Evolutionary conservation across 2,113 vertebrate genomes (phyloP).

Genomic region (Oostethus manadensis): DNA sequence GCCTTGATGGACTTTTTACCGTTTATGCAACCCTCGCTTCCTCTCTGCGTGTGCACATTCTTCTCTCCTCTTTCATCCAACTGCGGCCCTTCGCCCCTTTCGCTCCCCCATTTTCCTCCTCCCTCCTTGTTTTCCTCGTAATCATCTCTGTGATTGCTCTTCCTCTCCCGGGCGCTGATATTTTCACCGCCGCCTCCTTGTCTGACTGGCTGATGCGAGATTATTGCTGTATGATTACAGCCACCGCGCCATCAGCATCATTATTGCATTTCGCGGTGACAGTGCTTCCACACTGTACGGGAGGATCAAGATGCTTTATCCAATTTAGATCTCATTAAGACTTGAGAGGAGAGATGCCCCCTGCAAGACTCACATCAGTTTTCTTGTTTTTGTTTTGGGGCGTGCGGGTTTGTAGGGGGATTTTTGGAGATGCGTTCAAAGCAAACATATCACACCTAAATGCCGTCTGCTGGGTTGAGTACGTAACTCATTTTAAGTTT

Average conservation of each 20-base stretch:
- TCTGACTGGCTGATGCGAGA: conserved; percentile 63
- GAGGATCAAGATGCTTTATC: conserved; percentile 62
- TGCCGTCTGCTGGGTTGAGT: too few relatives aligned
- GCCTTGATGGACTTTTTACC: conserved; percentile 61
- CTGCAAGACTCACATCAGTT: conserved; percentile 34
- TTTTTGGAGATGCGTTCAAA: conserved; percentile 16
- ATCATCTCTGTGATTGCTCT: conserved; percentile 67
- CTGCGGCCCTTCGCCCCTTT: conserved; percentile 25
- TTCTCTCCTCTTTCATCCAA: conserved; percentile 41
- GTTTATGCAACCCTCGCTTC: conserved; percentile 62
- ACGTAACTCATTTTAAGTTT: too few relatives aligned
- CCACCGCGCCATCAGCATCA: conserved; percentile 57
- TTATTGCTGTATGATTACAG: conserved; percentile 67
- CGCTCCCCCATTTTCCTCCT: conserved; percentile 8
- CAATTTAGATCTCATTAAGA: conserved; percentile 69
- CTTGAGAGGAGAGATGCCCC: conserved; percentile 50
- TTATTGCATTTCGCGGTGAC: conserved; percentile 59
- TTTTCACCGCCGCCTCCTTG: conserved; percentile 54
- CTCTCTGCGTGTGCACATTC: conserved; percentile 36
- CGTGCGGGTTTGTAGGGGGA: background rate
- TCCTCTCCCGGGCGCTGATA: conserved; percentile 57
- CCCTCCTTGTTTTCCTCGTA: conserved; percentile 35
- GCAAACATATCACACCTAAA: too few relatives aligned
- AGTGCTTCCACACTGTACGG: conserved; percentile 47
- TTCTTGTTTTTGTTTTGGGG: conserved; percentile 32